These are phyloP conservation scores for Ginglymostoma cirratum DNA, from an alignment of 2,113 vertebrate species.

Conservation along the genomic window DNA sequence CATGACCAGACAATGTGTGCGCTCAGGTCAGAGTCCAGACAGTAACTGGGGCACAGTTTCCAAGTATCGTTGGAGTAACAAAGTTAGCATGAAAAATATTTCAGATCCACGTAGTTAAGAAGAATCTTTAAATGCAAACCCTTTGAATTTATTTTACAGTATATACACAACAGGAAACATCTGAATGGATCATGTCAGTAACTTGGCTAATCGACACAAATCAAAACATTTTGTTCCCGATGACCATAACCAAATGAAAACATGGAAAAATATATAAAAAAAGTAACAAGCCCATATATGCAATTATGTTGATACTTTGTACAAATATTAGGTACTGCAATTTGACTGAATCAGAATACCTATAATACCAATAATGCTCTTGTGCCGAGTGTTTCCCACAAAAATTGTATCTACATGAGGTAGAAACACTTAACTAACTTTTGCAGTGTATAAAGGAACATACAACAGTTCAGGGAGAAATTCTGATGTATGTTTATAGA, in stretches of 20 bases:
- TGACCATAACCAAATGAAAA: constrained; percentile 36
- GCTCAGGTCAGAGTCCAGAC: not conserved
- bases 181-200: constrained; percentile 32
- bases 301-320: constrained; percentile 45
- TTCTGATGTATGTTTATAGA: constrained; percentile 41
- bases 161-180: constrained; percentile 34
- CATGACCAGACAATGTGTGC: not conserved
- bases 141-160: constrained; percentile 36
- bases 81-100: not conserved
- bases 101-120: not conserved
- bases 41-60: not conserved
- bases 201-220: constrained; percentile 34
- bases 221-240: constrained; percentile 36
- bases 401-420: constrained; percentile 63
- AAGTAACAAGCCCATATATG: constrained; percentile 49
- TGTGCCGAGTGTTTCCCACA: constrained; percentile 58
- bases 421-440: constrained; percentile 72
- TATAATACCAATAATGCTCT: constrained; percentile 48
- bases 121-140: constrained; percentile 33
- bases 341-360: constrained; percentile 46
- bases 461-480: constrained; percentile 55
- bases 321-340: constrained; percentile 56
- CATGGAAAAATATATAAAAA: constrained; percentile 34
- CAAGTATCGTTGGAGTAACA: not conserved
- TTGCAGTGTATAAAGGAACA: constrained; percentile 52